Evolutionary conservation across 2,113 vertebrate genomes (phyloP).

Genomic region (Accipiter cooperii): DNA sequence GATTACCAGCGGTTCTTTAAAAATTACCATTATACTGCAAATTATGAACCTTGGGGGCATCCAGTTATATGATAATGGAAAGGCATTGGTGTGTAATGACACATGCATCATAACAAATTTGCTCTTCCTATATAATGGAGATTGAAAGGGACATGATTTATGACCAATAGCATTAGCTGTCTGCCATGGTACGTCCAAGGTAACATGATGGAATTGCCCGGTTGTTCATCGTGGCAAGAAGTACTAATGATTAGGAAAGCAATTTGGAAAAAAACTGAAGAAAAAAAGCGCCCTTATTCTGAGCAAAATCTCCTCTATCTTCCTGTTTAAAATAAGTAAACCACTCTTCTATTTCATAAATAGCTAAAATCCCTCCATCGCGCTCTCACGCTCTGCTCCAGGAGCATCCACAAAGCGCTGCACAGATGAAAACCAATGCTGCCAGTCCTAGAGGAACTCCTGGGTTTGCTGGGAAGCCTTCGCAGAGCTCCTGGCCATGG

Average conservation of each 20-base stretch:
- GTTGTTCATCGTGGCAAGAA: background rate
- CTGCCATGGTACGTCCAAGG: background rate
- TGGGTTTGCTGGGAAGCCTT: background rate
- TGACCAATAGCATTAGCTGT: constrained; percentile 1
- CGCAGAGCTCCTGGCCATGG: background rate
- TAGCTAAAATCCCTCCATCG: background rate
- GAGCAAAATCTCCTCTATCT: background rate
- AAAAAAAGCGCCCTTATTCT: background rate
- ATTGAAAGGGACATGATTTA: constrained; percentile 51
- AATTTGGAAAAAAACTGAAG: background rate
- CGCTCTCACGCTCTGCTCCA: background rate
- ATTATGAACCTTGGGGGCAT: constrained; percentile 30
- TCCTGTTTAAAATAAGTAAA: background rate
- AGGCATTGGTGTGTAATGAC: constrained; percentile 30
- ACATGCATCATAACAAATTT: constrained; percentile 44
- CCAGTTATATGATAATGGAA: constrained; percentile 22
- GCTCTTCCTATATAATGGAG: constrained; percentile 14
- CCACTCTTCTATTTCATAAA: background rate
- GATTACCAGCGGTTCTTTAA: constrained; percentile 58
- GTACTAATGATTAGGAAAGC: background rate
- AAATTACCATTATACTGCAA: constrained; percentile 40
- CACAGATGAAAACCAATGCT: background rate
- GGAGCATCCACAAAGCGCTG: background rate
- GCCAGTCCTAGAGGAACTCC: background rate
- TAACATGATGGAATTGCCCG: background rate